phyloP scores from a whole-genome alignment of 2,888 invertebrate genomes.

The Xestobium rufovillosum region DNA sequence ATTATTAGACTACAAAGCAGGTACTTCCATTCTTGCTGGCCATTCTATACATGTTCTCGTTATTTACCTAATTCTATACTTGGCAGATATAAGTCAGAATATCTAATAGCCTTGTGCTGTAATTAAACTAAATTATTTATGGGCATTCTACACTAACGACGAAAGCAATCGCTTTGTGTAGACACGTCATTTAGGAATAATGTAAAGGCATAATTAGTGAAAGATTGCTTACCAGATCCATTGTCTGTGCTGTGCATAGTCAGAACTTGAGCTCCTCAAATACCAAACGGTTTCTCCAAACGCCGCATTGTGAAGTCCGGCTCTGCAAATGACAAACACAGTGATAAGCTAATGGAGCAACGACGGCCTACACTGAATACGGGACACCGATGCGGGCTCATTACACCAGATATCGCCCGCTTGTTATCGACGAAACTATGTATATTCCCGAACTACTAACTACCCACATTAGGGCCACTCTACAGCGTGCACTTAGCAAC shows the following conservation, averaged over 20 bases:
- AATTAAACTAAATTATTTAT: too few species aligned
- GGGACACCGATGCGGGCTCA: constrained; percentile 29
- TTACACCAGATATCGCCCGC: constrained; percentile 26
- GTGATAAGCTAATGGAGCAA: constrained; percentile 16
- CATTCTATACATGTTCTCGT: too few species aligned
- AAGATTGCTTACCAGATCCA: constrained; percentile 43
- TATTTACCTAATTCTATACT: too few species aligned
- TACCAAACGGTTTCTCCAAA: constrained; percentile 28
- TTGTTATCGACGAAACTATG: constrained; percentile 12
- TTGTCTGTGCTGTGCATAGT: constrained; percentile 46
- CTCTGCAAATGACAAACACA: constrained; percentile 29
- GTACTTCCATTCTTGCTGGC: too few species aligned
- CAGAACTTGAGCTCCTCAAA: constrained; percentile 30
- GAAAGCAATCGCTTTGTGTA: constrained; percentile 3
- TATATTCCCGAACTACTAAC: constrained; percentile 1
- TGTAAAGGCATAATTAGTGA: too few species aligned
- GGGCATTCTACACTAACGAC: too few species aligned
- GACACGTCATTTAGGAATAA: too few species aligned
- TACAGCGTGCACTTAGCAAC: too few species aligned
- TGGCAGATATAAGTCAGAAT: too few species aligned
- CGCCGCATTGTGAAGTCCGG: constrained; percentile 34
- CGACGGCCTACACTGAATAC: constrained; percentile 13
- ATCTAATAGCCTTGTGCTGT: too few species aligned
- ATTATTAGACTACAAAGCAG: too few species aligned
- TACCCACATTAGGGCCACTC: constrained; percentile 1